phyloP scores from a whole-genome alignment of 2,888 invertebrate species.

The Epirrita christyi region DNA sequence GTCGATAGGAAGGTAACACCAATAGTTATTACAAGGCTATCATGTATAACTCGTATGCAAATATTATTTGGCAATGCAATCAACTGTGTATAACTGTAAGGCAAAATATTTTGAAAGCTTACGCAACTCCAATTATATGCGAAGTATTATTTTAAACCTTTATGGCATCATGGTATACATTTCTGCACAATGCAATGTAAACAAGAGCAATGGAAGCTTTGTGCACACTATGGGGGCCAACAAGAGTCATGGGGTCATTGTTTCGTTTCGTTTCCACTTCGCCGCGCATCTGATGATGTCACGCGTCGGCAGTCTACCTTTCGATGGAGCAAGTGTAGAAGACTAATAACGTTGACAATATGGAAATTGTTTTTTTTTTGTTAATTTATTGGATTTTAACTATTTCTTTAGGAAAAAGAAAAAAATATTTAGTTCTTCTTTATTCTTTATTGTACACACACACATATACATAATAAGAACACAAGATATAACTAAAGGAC shows the following conservation, averaged over 20 bases:
- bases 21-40: slow-evolving; percentile 6
- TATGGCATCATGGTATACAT: neutral
- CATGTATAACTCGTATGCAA: slow-evolving; percentile 19
- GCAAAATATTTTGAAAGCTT: slow-evolving; percentile 22
- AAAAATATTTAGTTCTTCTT: too few species aligned
- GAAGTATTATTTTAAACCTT: slow-evolving; percentile 6
- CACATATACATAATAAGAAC: too few species aligned
- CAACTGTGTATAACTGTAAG: slow-evolving; percentile 1
- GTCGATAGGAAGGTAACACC: slow-evolving; percentile 4
- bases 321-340: slow-evolving; percentile 61
- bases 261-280: slow-evolving; percentile 73
- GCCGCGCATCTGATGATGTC: slow-evolving; percentile 73
- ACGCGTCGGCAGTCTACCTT: slow-evolving; percentile 65
- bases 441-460: too few species aligned
- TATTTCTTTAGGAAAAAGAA: too few species aligned
- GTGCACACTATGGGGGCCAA: slow-evolving; percentile 45
- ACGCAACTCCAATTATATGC: slow-evolving; percentile 8
- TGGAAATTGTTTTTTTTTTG: too few species aligned
- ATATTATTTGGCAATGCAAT: slow-evolving; percentile 21
- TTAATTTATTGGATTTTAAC: too few species aligned
- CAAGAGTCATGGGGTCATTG: slow-evolving; percentile 59
- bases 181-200: slow-evolving; percentile 18
- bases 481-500: too few species aligned
- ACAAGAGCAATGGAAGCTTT: slow-evolving; percentile 13
- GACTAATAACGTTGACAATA: neutral